These are phyloP conservation scores for Platycnemis pennipes DNA, from an alignment of 2,888 invertebrate genomes.

Conservation along the genomic window DNA sequence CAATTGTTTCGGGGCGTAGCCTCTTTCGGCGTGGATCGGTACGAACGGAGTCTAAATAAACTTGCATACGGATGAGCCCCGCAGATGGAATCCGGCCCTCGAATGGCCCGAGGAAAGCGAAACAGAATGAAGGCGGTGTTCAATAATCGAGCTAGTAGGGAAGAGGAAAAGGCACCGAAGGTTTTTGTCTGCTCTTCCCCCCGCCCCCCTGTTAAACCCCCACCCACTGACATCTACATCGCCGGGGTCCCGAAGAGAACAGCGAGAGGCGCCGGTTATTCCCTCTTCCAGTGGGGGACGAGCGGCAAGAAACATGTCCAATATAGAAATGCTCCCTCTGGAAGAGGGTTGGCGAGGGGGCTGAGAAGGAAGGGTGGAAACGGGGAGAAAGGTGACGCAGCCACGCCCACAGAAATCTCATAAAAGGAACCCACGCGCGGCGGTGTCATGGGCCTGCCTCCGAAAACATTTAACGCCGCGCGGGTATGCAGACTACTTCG, in stretches of 20 bases:
- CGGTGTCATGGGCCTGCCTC: neutral
- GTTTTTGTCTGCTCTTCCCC: too few relatives aligned
- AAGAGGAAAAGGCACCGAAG: neutral
- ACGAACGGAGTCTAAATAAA: neutral
- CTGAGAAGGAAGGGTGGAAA: neutral
- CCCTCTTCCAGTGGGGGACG: neutral
- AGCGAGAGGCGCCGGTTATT: neutral
- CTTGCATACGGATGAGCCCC: neutral
- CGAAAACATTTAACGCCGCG: neutral
- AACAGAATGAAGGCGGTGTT: neutral
- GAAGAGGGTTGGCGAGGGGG: neutral
- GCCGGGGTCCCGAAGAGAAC: neutral
- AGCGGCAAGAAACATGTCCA: neutral
- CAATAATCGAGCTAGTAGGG: neutral
- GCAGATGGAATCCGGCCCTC: neutral
- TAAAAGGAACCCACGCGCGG: neutral
- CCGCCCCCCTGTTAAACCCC: too few relatives aligned
- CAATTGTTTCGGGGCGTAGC: neutral
- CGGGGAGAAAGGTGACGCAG: neutral
- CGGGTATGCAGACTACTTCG: too few relatives aligned
- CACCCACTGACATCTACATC: neutral
- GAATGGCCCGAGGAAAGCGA: neutral
- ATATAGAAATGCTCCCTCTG: neutral
- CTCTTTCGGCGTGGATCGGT: neutral
- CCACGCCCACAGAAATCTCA: slow-evolving; percentile 8